These are phyloP conservation scores for Rhynchophorus ferrugineus DNA, from an alignment of 1,140 invertebrate species.

Conservation along the genomic window DNA sequence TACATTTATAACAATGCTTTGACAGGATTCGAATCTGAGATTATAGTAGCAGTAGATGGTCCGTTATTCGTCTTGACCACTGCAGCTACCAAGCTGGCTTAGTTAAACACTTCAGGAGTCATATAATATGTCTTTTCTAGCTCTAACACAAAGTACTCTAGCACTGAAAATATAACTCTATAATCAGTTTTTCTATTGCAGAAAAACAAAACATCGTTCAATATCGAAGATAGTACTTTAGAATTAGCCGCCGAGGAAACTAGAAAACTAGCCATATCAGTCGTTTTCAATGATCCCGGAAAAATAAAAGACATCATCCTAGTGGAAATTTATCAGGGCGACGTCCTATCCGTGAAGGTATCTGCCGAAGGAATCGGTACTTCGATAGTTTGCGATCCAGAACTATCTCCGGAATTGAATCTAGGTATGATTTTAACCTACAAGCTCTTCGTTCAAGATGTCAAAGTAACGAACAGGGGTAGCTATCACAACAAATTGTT, in stretches of 20 bases:
- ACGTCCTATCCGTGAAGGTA: conserved; percentile 11
- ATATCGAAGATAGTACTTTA: conserved; percentile 5
- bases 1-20: too few relatives aligned
- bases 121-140: too few relatives aligned
- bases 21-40: too few relatives aligned
- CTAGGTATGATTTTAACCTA: conserved; percentile 39
- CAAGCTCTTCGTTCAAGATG: conserved; percentile 31
- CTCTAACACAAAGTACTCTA: too few relatives aligned
- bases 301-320: conserved; percentile 34
- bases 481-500: conserved; percentile 34
- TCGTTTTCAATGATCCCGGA: conserved; percentile 36
- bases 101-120: background rate
- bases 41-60: too few relatives aligned
- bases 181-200: conserved; percentile 17
- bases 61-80: too few relatives aligned
- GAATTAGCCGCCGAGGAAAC: conserved; percentile 29
- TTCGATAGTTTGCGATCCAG: conserved; percentile 39
- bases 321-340: conserved; percentile 34
- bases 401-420: conserved; percentile 40
- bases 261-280: conserved; percentile 28
- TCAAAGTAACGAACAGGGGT: conserved; percentile 40
- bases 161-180: too few relatives aligned
- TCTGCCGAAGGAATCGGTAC: conserved; percentile 40
- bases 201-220: conserved; percentile 16
- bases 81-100: too few relatives aligned